Base-by-base conservation (phyloP, 2,797 vertebrate genomes). In the Halcyon badia region DNA sequence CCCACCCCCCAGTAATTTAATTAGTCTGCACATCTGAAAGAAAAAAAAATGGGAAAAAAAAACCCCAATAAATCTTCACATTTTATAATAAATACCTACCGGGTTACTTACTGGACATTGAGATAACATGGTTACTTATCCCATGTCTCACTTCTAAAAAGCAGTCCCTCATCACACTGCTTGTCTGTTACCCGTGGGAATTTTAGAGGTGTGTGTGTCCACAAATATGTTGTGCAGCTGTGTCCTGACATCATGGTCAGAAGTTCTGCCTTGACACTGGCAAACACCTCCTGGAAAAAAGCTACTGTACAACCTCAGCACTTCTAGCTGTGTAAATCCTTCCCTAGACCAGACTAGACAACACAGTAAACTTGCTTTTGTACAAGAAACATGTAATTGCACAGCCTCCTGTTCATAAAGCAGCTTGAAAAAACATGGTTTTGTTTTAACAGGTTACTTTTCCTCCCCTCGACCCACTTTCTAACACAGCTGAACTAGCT, bases 11-110 rank as follows among this genome's bases (percentile, higher is more conserved):
- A 89, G 60, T 87, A 81, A 94, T 79, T 96, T 75, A 76, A 91
- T 97, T 96, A 93, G 69, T 58, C 66, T 90, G 24, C 9, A 60
- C 39, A 75, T 91, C 51, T 52, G 25, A 39, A 20, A 64, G 78
- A 70, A 44, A 28, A 78, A 54, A 56, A 22, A 52, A n/a, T n/a
- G n/a, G n/a, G n/a, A 46, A 21, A 31, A 25, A 3, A 1, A 4
- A 6, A 49, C 33, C 26, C 11, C 89, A 85, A 80, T 6, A 80
- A 93, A 87, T 85, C 64, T 19, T 41, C 10, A 31, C 21, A 80
- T 78, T 91, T 80, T 56, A 68, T 7, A 35, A 35, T 20, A 78
- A 61, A 52, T 56, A 31, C 21, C 26, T 31, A 31, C 33, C 48
- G 46, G 22, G 46, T 95, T 95, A 49, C 48, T 82, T 56, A 83